Percentiles rank a stretch among this genome's conserved stretches.
Conservation (phyloP, 2,113 vertebrate species). For the Cochlearius cochlearius region DNA sequence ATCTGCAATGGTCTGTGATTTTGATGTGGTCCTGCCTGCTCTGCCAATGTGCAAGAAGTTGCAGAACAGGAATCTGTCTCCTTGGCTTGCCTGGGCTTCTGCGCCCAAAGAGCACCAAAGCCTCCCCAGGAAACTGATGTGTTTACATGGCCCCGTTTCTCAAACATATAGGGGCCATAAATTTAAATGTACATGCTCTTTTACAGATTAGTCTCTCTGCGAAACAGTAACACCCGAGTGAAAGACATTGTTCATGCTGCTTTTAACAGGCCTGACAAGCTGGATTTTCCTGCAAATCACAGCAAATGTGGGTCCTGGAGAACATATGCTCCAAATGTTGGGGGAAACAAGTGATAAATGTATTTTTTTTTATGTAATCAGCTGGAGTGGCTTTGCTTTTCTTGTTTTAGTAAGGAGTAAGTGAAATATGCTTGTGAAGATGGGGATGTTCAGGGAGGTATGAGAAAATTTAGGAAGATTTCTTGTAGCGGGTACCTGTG, state of each 20-base stretch:
- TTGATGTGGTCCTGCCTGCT: not conserved
- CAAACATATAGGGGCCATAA: not conserved
- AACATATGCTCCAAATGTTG: not conserved
- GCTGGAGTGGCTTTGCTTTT: not conserved
- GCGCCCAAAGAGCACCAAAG: not conserved
- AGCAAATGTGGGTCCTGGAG: not conserved
- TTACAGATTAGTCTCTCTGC: not conserved
- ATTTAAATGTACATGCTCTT: conserved; percentile 6
- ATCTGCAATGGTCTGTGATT: conserved; percentile 1
- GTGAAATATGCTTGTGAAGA: not conserved
- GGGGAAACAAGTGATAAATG: not conserved
- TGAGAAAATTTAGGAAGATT: not conserved
- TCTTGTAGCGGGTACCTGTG: not conserved
- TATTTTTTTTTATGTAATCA: not conserved
- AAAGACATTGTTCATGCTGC: not conserved
- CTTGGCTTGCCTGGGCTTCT: not conserved
- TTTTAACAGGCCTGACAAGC: conserved; percentile 16
- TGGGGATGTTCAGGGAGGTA: not conserved
- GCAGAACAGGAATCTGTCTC: not conserved
- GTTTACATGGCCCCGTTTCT: not conserved
- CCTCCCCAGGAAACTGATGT: not conserved
- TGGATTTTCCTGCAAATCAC: conserved; percentile 21
- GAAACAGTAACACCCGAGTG: not conserved
- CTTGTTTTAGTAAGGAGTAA: conserved; percentile 8
- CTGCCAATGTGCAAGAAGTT: not conserved